These are phyloP conservation scores for Orthosia incerta DNA, from an alignment of 2,888 invertebrate genomes.

Conservation along the genomic window DNA sequence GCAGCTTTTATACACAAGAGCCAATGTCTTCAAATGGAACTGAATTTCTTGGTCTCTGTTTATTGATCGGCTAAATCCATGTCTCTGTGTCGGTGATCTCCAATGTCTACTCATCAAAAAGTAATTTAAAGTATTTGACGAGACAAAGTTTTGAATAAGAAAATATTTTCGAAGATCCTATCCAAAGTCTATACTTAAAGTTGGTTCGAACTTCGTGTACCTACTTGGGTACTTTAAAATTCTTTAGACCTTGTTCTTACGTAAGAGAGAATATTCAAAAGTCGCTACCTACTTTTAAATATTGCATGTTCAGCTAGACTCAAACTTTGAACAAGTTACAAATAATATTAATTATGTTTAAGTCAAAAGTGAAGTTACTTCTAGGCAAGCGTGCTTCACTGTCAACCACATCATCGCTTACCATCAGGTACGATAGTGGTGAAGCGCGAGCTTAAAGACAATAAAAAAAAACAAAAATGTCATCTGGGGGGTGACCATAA, in stretches of 20 bases:
- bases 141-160: constrained; percentile 13
- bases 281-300: neutral
- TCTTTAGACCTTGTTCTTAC: constrained; percentile 14
- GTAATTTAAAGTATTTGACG: constrained; percentile 34
- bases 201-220: neutral
- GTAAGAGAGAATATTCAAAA: constrained; percentile 1
- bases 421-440: too few species aligned
- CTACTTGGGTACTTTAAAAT: constrained; percentile 7
- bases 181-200: neutral
- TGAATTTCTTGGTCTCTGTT: neutral
- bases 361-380: too few species aligned
- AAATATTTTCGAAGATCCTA: constrained; percentile 10
- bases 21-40: neutral
- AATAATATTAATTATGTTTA: neutral
- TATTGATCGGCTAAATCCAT: neutral
- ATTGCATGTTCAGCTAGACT: neutral
- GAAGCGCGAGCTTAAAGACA: too few species aligned
- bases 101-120: constrained; percentile 26
- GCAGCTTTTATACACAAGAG: too few species aligned
- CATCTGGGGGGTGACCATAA: too few species aligned
- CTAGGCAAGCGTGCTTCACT: too few species aligned
- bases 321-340: constrained; percentile 1
- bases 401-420: too few species aligned
- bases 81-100: neutral
- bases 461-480: too few species aligned